Conservation (phyloP, 2,888 invertebrate species). For the Pammene aurita region DNA sequence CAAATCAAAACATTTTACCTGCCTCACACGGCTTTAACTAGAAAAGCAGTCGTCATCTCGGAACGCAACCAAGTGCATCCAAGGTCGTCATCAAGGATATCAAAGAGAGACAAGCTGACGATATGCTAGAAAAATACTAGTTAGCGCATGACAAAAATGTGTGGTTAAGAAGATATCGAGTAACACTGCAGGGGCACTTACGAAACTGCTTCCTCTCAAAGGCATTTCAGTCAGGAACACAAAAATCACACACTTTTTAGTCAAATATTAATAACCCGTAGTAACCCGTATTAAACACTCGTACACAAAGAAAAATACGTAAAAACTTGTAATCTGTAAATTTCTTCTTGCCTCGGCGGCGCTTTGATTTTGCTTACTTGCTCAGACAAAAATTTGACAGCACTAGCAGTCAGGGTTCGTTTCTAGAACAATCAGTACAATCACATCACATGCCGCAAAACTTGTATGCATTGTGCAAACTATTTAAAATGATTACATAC, state of each 20-base stretch:
- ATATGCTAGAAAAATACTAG: conserved; percentile 45
- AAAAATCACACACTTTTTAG: conserved; percentile 49
- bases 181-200: conserved; percentile 62
- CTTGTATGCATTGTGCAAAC: conserved; percentile 39
- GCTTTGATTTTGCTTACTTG: conserved; percentile 22
- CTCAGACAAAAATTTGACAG: conserved; percentile 55
- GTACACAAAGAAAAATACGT: conserved; percentile 37
- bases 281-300: conserved; percentile 29
- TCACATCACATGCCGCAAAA: conserved; percentile 49
- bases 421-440: conserved; percentile 76
- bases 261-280: conserved; percentile 28
- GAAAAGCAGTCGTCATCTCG: conserved; percentile 58
- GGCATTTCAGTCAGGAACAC: conserved; percentile 71
- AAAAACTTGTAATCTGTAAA: conserved; percentile 37
- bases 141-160: conserved; percentile 44
- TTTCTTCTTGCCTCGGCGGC: conserved; percentile 29
- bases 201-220: conserved; percentile 74
- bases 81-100: conserved; percentile 49
- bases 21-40: conserved; percentile 32
- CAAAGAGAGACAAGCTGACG: conserved; percentile 46
- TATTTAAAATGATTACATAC: conserved; percentile 15
- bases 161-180: conserved; percentile 52
- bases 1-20: conserved; percentile 57
- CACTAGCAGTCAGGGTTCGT: conserved; percentile 34
- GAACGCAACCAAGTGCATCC: conserved; percentile 48